Conservation (phyloP, 2,797 vertebrate genomes). For the Gorsachius magnificus region DNA sequence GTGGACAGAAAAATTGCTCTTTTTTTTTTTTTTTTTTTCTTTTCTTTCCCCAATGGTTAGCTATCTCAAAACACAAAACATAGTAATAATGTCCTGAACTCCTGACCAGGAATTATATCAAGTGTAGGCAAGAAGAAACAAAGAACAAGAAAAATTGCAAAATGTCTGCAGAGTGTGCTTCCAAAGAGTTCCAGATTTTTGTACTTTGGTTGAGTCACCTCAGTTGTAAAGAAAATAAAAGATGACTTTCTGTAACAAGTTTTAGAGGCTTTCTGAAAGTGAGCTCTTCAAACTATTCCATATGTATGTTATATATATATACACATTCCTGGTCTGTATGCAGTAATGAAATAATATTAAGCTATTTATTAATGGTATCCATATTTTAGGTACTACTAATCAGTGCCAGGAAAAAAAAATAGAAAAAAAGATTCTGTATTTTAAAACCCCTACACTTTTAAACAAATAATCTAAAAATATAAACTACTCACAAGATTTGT, state of each 20-base stretch:
- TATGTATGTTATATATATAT: neutral
- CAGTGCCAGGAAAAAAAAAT: neutral
- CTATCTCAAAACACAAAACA: neutral
- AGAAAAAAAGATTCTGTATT: neutral
- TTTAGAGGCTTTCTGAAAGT: neutral
- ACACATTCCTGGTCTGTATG: neutral
- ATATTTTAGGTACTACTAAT: neutral
- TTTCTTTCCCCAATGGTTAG: neutral
- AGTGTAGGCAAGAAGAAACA: neutral
- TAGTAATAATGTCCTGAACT: neutral
- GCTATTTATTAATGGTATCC: neutral
- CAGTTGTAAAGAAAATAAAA: neutral
- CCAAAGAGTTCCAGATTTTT: neutral
- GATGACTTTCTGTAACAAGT: neutral
- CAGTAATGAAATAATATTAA: neutral
- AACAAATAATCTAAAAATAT: neutral
- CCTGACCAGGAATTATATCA: neutral
- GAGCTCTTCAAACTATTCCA: neutral
- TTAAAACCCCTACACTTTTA: neutral
- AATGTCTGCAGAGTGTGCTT: neutral
- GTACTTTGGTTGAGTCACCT: neutral
- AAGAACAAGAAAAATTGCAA: neutral
- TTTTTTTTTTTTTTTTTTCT: no score
- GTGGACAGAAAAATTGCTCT: neutral
- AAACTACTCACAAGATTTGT: neutral